phyloP scores from a whole-genome alignment of 2,888 invertebrate genomes.

The Charanyca ferruginea region DNA sequence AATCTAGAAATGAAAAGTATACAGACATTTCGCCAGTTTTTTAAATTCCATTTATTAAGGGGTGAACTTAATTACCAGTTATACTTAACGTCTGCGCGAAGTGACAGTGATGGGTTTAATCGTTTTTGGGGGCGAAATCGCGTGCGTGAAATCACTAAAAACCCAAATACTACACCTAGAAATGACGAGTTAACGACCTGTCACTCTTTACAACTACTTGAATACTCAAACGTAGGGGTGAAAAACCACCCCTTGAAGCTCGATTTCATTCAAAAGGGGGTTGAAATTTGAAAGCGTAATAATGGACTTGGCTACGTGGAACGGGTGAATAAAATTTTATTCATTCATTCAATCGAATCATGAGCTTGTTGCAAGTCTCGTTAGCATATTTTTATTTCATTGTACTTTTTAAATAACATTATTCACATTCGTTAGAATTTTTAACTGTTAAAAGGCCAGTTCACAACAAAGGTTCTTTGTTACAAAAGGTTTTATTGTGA shows the following conservation, averaged over 20 bases:
- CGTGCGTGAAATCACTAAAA: conserved; percentile 15
- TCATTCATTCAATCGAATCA: conserved; percentile 37
- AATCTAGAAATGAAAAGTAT: no score
- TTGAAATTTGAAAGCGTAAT: conserved; percentile 37
- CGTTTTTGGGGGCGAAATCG: not conserved
- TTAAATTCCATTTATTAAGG: no score
- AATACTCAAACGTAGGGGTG: conserved; percentile 24
- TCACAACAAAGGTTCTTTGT: not conserved
- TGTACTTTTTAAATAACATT: not conserved
- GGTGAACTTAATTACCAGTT: no score
- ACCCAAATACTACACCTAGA: not conserved
- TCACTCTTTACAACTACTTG: conserved; percentile 41
- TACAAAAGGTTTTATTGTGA: not conserved
- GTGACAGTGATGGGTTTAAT: not conserved
- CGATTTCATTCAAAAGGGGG: conserved; percentile 24
- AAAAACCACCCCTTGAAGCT: conserved; percentile 35
- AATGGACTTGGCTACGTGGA: conserved; percentile 36
- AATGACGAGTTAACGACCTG: conserved; percentile 30
- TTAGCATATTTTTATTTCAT: conserved; percentile 15
- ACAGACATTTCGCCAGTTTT: no score
- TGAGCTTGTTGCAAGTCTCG: conserved; percentile 9
- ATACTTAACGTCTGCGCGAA: no score
- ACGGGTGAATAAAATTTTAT: conserved; percentile 48
- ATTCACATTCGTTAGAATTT: not conserved
- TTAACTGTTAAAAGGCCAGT: not conserved